phyloP scores from a whole-genome alignment of 2,797 vertebrate genomes.

The Lepus oiostolus region DNA sequence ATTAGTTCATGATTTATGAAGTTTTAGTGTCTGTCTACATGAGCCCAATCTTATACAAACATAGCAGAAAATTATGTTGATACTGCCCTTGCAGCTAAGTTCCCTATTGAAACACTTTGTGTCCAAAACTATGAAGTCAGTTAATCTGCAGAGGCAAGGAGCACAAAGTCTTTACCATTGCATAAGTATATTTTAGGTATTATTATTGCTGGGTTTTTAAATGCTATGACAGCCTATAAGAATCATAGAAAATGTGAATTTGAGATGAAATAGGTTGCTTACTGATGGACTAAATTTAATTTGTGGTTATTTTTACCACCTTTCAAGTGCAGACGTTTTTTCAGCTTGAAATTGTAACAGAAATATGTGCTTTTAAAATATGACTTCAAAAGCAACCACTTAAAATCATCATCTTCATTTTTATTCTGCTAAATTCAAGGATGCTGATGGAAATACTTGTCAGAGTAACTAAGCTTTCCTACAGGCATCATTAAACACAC shows the following conservation, averaged over 20 bases:
- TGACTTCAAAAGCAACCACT: neutral
- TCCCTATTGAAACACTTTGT: neutral
- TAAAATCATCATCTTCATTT: neutral
- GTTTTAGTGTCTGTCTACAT: no score
- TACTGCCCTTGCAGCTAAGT: neutral
- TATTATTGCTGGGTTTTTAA: neutral
- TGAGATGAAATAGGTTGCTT: neutral
- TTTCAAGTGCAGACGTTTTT: neutral
- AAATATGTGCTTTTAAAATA: neutral
- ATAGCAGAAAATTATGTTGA: neutral
- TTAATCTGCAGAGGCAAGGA: neutral
- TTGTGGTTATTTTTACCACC: neutral
- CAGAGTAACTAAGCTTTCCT: constrained; percentile 65
- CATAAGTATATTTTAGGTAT: neutral
- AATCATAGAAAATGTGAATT: constrained; percentile 35
- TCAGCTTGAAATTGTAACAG: constrained; percentile 6
- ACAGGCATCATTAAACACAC: constrained; percentile 70
- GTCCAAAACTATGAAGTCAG: neutral
- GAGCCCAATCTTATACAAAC: no score
- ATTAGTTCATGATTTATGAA: no score
- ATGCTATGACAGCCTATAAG: neutral
- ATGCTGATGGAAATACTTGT: constrained; percentile 53
- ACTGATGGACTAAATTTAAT: neutral
- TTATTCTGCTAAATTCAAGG: constrained; percentile 53
- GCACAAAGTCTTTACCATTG: neutral